These are phyloP conservation scores for Euproctis similis DNA, from an alignment of 2,888 invertebrate genomes.

Conservation along the genomic window DNA sequence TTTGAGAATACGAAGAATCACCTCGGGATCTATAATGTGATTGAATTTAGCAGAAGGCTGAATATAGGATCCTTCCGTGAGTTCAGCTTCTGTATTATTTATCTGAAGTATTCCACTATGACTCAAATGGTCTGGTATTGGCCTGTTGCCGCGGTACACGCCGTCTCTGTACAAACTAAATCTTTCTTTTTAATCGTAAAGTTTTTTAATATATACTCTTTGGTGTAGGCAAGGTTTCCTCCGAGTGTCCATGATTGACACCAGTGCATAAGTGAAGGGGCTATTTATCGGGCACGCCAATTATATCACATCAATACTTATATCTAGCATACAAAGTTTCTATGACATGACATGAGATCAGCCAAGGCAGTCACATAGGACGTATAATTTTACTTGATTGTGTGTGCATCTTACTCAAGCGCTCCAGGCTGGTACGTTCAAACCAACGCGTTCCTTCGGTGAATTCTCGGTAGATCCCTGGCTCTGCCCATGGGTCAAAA, in stretches of 20 bases:
- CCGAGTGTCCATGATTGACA: too few relatives aligned
- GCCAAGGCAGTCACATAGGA: too few relatives aligned
- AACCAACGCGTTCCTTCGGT: slow-evolving; percentile 77
- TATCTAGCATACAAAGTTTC: too few relatives aligned
- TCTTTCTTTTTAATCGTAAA: not conserved
- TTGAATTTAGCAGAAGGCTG: slow-evolving; percentile 35
- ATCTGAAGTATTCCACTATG: slow-evolving; percentile 31
- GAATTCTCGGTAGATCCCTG: slow-evolving; percentile 77
- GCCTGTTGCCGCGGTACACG: slow-evolving; percentile 24
- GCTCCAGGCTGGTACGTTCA: slow-evolving; percentile 34
- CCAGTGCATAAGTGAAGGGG: too few relatives aligned
- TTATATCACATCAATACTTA: too few relatives aligned
- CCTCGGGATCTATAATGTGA: slow-evolving; percentile 34
- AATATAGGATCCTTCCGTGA: slow-evolving; percentile 34
- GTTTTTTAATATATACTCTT: too few relatives aligned
- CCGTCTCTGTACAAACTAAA: slow-evolving; percentile 33
- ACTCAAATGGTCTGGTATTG: slow-evolving; percentile 26
- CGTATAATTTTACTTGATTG: too few relatives aligned
- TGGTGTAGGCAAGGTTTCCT: too few relatives aligned
- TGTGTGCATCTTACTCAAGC: slow-evolving; percentile 32
- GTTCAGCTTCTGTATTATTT: slow-evolving; percentile 36
- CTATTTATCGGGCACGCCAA: too few relatives aligned
- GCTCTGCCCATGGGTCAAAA: slow-evolving; percentile 75
- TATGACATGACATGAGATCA: too few relatives aligned
- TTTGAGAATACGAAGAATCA: too few relatives aligned